A percentile compares a stretch with the other conserved stretches of the same genome.
Evolutionary conservation across 2,113 vertebrate genomes (phyloP).

Genomic region (Mionectes macconnelli): DNA sequence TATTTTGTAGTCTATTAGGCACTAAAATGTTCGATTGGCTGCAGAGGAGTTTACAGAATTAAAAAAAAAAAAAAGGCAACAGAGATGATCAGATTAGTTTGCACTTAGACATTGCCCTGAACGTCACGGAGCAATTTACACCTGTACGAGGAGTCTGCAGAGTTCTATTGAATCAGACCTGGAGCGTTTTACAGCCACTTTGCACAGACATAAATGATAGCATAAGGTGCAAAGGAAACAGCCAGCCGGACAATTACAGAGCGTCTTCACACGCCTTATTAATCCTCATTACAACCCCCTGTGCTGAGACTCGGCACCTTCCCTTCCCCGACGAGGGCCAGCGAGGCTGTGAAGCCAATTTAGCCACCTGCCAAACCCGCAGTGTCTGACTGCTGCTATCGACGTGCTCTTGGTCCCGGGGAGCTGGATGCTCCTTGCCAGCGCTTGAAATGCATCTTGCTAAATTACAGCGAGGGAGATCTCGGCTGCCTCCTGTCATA

Average conservation of each 20-base stretch:
- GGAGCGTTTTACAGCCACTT: conserved; percentile 60
- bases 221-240: conserved; percentile 67
- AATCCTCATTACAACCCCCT: conserved; percentile 64
- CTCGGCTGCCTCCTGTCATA: background rate
- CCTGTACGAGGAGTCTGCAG: background rate
- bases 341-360: conserved; percentile 2
- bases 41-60: background rate
- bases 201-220: conserved; percentile 44
- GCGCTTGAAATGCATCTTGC: background rate
- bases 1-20: background rate
- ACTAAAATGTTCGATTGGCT: background rate
- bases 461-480: background rate
- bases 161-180: conserved; percentile 9
- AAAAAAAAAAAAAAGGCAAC: background rate
- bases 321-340: background rate
- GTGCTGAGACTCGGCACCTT: conserved; percentile 10
- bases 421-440: background rate
- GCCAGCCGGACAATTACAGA: conserved; percentile 54
- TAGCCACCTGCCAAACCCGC: background rate
- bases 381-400: background rate
- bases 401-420: background rate
- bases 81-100: background rate
- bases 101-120: background rate
- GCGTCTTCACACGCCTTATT: conserved; percentile 60
- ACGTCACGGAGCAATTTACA: conserved; percentile 52